phyloP scores from a whole-genome alignment of 2,113 vertebrate genomes.

The Takifugu bimaculatus region DNA sequence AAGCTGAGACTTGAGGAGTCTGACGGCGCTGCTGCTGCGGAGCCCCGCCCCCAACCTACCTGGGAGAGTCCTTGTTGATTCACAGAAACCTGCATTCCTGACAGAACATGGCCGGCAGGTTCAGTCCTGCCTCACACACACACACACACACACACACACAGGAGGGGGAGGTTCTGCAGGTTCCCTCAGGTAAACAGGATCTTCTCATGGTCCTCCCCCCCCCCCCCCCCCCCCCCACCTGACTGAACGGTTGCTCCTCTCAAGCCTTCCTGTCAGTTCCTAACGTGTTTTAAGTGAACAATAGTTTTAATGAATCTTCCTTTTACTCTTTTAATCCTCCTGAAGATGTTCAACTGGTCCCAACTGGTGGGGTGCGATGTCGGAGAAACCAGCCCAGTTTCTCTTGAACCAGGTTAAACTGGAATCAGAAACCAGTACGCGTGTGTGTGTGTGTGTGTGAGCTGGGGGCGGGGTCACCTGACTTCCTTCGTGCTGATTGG shows the following conservation, averaged over 20 bases:
- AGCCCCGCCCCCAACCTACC: not conserved
- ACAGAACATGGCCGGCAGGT: constrained; percentile 29
- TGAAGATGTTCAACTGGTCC: no score
- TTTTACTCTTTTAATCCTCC: no score
- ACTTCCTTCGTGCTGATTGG: constrained; percentile 17
- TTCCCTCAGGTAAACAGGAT: not conserved
- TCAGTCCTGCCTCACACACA: constrained; percentile 30
- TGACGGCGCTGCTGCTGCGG: not conserved
- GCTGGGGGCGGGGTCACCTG: no score
- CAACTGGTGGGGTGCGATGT: no score
- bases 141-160: constrained; percentile 2
- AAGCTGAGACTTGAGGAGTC: not conserved
- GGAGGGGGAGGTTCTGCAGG: no score
- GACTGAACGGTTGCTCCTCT: not conserved
- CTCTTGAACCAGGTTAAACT: no score
- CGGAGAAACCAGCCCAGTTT: no score
- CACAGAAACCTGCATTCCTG: constrained; percentile 39
- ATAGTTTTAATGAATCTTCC: no score
- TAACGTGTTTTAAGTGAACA: no score
- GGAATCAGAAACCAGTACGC: no score
- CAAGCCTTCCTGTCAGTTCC: no score
- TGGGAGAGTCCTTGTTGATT: constrained; percentile 3
- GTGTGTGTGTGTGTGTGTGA: no score
- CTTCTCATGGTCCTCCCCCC: not conserved
- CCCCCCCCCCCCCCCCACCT: not conserved